Percentiles rank a stretch among this genome's conserved stretches.
Evolutionary conservation across 1,140 invertebrate genomes (phyloP).

Genomic region (Bombus picipes): DNA sequence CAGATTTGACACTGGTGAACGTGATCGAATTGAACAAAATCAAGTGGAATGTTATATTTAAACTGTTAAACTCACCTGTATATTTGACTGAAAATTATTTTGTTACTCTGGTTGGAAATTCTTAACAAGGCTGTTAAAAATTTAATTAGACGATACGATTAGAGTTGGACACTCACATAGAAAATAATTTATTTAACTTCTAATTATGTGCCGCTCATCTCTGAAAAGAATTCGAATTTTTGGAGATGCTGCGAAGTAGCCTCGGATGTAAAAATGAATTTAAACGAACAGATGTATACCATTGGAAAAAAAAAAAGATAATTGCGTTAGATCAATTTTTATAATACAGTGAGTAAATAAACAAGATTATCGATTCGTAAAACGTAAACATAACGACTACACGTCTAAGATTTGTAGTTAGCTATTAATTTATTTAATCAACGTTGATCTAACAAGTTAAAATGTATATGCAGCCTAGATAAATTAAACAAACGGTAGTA

Average conservation of each 20-base stretch:
- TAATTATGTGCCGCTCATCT: neutral
- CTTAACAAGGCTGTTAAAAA: accelerated
- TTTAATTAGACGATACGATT: neutral
- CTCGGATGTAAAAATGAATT: too few species aligned
- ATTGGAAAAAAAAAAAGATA: too few species aligned
- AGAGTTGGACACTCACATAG: neutral
- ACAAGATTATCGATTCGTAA: too few species aligned
- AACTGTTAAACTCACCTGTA: neutral
- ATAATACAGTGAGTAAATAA: neutral
- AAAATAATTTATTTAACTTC: neutral
- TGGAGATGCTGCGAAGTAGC: too few species aligned
- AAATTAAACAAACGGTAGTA: neutral
- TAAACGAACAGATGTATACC: too few species aligned
- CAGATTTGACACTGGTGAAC: neutral
- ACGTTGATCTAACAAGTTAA: neutral
- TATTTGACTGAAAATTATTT: neutral
- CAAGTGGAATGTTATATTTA: neutral
- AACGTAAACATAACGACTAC: too few species aligned
- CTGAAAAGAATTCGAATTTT: neutral
- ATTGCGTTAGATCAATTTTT: too few species aligned
- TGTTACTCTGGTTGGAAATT: neutral
- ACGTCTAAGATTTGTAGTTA: too few species aligned
- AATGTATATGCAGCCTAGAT: neutral
- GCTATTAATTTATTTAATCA: neutral
- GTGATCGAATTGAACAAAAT: neutral